Percentiles rank a stretch among this genome's conserved stretches.
Evolutionary conservation across 2,888 invertebrate genomes (phyloP).

Genomic region (Lutraria lutraria): DNA sequence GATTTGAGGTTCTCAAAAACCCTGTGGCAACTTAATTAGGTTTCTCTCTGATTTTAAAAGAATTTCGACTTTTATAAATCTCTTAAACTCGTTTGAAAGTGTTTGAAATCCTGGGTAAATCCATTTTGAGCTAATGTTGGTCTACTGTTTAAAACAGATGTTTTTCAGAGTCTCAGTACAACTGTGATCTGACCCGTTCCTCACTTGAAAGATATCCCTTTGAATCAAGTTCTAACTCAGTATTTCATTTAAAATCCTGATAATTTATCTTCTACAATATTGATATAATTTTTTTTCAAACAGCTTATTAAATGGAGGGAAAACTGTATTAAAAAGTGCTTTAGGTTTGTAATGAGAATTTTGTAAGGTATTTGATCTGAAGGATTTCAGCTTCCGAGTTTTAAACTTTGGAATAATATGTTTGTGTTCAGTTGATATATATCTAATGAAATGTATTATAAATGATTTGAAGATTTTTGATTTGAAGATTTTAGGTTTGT

Average conservation of each 20-base stretch:
- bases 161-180: conserved; percentile 27
- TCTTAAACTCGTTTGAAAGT: conserved; percentile 49
- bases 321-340: conserved; percentile 33
- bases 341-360: conserved; percentile 27
- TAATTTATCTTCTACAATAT: conserved; percentile 45
- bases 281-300: conserved; percentile 49
- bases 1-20: conserved; percentile 24
- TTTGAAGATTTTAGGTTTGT: not conserved
- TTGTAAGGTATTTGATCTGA: conserved; percentile 7
- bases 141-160: conserved; percentile 47
- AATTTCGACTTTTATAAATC: conserved; percentile 42
- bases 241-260: conserved; percentile 52
- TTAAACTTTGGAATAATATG: not conserved
- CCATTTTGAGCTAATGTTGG: conserved; percentile 28
- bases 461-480: not conserved
- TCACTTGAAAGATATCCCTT: conserved; percentile 41
- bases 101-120: conserved; percentile 47
- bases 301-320: conserved; percentile 49
- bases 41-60: conserved; percentile 40
- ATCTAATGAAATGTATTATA: not conserved
- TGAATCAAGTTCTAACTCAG: conserved; percentile 40
- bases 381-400: not conserved
- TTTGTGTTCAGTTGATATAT: not conserved
- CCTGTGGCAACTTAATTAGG: conserved; percentile 37
- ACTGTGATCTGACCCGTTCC: conserved; percentile 44